Evolutionary conservation across 2,797 vertebrate genomes (phyloP).

Genomic region (Pyrrhura leucotis): DNA sequence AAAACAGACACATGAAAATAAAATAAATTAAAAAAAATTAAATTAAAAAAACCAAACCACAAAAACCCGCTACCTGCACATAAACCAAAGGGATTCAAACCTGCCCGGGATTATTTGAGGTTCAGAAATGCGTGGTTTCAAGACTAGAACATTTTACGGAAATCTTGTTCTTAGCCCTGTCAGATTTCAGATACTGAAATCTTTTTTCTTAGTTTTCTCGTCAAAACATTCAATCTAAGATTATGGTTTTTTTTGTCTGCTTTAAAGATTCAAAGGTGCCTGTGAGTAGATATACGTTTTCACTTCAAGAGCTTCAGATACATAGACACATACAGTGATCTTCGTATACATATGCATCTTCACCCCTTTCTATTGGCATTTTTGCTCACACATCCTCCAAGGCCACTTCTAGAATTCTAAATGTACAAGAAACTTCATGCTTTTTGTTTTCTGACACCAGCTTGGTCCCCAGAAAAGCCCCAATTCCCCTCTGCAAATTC

Average conservation of each 20-base stretch:
- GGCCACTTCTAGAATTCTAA: not conserved
- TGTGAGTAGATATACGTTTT: not conserved
- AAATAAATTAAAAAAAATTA: not conserved
- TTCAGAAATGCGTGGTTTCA: not conserved
- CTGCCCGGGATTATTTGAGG: not conserved
- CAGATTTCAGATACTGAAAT: no score
- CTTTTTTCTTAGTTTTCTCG: not conserved
- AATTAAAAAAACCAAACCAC: not conserved
- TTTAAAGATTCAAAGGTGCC: not conserved
- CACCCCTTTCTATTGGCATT: not conserved
- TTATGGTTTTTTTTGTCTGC: not conserved
- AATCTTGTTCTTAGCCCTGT: not conserved
- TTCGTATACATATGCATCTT: accelerated
- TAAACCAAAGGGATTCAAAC: not conserved
- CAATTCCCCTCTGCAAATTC: not conserved
- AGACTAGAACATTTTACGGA: not conserved
- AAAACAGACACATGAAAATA: not conserved
- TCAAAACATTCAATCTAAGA: not conserved
- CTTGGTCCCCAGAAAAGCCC: not conserved
- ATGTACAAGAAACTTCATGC: not conserved
- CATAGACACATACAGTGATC: accelerated
- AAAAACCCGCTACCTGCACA: no score
- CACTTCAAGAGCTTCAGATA: not conserved
- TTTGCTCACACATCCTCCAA: not conserved
- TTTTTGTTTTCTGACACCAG: not conserved